These are phyloP conservation scores for Rhinella marina DNA, from an alignment of 2,797 vertebrate species.

Conservation along the genomic window DNA sequence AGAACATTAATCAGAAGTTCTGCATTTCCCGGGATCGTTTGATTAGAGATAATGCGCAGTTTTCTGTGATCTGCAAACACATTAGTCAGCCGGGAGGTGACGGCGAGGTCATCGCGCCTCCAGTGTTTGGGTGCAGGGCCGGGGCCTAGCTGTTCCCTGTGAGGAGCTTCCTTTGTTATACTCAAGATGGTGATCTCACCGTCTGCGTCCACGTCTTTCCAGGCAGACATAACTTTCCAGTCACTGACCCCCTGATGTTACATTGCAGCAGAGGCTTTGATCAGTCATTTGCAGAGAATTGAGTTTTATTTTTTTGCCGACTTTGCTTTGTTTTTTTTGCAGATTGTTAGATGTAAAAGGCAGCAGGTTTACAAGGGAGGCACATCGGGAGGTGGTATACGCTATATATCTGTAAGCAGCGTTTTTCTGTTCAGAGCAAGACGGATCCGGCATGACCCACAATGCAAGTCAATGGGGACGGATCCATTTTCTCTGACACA, in stretches of 20 bases:
- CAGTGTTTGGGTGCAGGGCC: slow-evolving; percentile 34
- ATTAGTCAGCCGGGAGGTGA: slow-evolving; percentile 42
- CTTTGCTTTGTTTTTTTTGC: neutral
- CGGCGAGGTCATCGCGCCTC: slow-evolving; percentile 32
- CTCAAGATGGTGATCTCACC: slow-evolving; percentile 75
- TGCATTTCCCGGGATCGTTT: neutral
- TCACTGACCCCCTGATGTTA: slow-evolving; percentile 12
- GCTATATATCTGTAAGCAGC: neutral
- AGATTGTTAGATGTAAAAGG: neutral
- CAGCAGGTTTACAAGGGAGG: neutral
- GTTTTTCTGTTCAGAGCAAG: too few species aligned
- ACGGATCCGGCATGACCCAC: too few species aligned
- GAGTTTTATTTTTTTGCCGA: neutral
- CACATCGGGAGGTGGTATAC: neutral
- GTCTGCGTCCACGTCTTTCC: slow-evolving; percentile 67
- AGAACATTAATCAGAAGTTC: slow-evolving; percentile 21
- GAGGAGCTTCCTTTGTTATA: slow-evolving; percentile 73
- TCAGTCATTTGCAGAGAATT: neutral
- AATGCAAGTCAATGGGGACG: too few species aligned
- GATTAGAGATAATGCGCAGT: slow-evolving; percentile 30
- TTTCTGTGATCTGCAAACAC: slow-evolving; percentile 13
- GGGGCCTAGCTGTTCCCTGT: slow-evolving; percentile 55
- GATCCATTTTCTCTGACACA: too few species aligned
- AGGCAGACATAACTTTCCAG: slow-evolving; percentile 56
- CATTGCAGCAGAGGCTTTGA: neutral